Percentiles rank a stretch among this genome's conserved stretches.
These are phyloP conservation scores for Andrena fulva DNA, from an alignment of 2,888 invertebrate species.

Conservation along the genomic window DNA sequence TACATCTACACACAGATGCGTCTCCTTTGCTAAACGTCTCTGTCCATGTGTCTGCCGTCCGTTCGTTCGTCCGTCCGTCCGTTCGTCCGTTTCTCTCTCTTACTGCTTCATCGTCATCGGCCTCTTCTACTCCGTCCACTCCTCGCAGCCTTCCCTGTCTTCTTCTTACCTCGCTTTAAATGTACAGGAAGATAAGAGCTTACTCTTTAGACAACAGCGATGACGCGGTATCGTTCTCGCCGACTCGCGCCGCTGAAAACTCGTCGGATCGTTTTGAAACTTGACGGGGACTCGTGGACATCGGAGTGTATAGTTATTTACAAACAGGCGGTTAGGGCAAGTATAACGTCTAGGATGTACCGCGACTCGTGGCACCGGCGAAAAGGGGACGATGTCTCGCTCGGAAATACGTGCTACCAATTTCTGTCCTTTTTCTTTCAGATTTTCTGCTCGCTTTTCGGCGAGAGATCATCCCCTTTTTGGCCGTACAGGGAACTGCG, in stretches of 20 bases:
- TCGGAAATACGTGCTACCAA: too few species aligned
- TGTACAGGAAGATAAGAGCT: conserved; percentile 81
- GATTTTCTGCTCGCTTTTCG: too few species aligned
- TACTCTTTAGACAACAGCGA: conserved; percentile 61
- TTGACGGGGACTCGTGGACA: background rate
- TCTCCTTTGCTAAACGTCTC: conserved; percentile 23
- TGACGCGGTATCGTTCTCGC: conserved; percentile 24
- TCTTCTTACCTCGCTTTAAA: conserved; percentile 59
- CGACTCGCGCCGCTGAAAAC: conserved; percentile 40
- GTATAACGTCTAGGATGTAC: background rate
- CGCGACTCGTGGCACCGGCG: background rate
- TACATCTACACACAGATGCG: conserved; percentile 71
- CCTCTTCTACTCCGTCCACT: background rate
- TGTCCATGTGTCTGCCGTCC: background rate
- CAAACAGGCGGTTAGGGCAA: conserved; percentile 10
- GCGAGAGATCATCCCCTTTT: too few species aligned
- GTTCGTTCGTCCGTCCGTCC: background rate
- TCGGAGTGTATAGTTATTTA: conserved; percentile 31
- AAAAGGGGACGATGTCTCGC: too few species aligned
- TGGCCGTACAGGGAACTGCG: too few species aligned
- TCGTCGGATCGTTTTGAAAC: conserved; percentile 17
- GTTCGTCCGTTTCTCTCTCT: background rate
- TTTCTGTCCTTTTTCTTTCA: too few species aligned
- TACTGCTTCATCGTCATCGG: too few species aligned
- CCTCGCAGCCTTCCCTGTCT: background rate